phyloP scores from a whole-genome alignment of 2,888 invertebrate species.

The Xylocampa areola region DNA sequence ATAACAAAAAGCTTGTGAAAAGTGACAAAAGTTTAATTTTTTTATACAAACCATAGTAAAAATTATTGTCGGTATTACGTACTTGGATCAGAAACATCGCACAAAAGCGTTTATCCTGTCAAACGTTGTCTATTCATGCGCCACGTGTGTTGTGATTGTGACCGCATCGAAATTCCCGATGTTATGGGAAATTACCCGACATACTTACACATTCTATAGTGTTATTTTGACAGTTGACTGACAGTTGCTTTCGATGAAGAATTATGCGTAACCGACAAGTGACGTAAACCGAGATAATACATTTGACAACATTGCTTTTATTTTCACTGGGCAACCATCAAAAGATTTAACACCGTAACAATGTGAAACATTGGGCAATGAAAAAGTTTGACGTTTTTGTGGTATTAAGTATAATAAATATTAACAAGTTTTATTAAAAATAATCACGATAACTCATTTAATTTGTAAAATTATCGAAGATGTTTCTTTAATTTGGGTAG shows the following conservation, averaged over 20 bases:
- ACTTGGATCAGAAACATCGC: conserved; percentile 30
- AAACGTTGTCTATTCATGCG: conserved; percentile 52
- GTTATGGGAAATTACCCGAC: conserved; percentile 78
- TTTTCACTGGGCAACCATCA: conserved; percentile 47
- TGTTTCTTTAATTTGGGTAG: background rate
- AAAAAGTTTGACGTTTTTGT: conserved; percentile 6
- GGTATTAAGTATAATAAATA: too few species aligned
- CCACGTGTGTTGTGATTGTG: conserved; percentile 64
- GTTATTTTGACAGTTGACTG: conserved; percentile 87
- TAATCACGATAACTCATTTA: too few species aligned
- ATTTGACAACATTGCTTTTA: conserved; percentile 45
- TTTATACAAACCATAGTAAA: conserved; percentile 9
- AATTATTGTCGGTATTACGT: conserved; percentile 15
- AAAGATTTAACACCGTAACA: conserved; percentile 44
- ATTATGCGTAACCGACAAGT: conserved; percentile 80
- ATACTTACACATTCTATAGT: conserved; percentile 70
- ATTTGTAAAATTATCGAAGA: background rate
- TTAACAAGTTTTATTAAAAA: too few species aligned
- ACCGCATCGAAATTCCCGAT: conserved; percentile 72
- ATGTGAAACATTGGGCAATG: conserved; percentile 16
- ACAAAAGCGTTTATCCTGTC: conserved; percentile 57
- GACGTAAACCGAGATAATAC: conserved; percentile 65
- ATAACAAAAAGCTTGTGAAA: conserved; percentile 9
- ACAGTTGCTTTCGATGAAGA: conserved; percentile 85
- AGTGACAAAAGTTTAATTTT: background rate